Percentiles rank a stretch among this genome's conserved stretches.
Evolutionary conservation across 2,797 vertebrate species (phyloP).

Genomic region (Cryptoblepharus egeriae): DNA sequence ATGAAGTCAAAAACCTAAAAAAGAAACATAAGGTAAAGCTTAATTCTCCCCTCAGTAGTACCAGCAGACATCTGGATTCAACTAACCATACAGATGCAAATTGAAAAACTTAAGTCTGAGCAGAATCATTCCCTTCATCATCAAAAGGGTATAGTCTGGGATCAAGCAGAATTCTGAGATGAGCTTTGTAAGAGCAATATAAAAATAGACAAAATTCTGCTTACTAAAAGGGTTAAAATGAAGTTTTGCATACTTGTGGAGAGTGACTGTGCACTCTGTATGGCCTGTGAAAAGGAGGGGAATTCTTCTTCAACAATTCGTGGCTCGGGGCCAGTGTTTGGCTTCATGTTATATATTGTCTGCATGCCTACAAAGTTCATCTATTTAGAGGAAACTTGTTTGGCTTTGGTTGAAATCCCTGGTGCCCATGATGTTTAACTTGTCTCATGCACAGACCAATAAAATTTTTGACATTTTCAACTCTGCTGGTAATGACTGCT

Average conservation of each 20-base stretch:
- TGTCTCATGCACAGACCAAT: slow-evolving; percentile 40
- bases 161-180: background rate
- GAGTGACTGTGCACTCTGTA: background rate
- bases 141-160: slow-evolving; percentile 17
- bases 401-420: slow-evolving; percentile 66
- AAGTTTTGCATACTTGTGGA: background rate
- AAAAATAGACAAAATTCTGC: background rate
- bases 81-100: background rate
- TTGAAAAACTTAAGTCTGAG: slow-evolving; percentile 1
- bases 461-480: slow-evolving; percentile 56
- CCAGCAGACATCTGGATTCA: background rate
- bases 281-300: background rate
- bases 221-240: slow-evolving; percentile 11
- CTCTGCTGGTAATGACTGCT: slow-evolving; percentile 47
- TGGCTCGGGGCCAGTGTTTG: slow-evolving; percentile 20
- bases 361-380: slow-evolving; percentile 63
- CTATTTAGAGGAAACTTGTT: slow-evolving; percentile 59
- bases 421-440: slow-evolving; percentile 67
- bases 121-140: background rate
- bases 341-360: slow-evolving; percentile 48
- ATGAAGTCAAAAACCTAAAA: background rate
- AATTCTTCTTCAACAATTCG: background rate
- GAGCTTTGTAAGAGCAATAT: background rate
- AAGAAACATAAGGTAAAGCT: background rate
- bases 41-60: slow-evolving; percentile 6